Conservation (phyloP, 2,797 vertebrate species). For the Cryptoprocta ferox region DNA sequence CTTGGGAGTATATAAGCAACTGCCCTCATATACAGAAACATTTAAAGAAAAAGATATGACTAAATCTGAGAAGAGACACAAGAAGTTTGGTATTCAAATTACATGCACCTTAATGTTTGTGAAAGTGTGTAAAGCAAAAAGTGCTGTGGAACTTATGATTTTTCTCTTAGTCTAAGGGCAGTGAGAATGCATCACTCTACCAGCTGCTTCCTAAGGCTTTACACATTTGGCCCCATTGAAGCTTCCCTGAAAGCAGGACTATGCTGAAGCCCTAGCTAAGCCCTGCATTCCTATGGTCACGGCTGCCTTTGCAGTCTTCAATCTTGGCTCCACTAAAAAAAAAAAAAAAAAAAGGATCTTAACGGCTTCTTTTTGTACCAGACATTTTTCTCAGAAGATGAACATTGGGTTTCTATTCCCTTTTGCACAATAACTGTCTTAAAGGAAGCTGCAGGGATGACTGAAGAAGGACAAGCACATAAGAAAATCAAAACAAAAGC, state of each 20-base stretch:
- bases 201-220: background rate
- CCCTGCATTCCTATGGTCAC: background rate
- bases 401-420: conserved; percentile 75
- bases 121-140: background rate
- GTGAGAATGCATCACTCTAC: background rate
- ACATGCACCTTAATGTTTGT: background rate
- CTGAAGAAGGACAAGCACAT: conserved; percentile 77
- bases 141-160: background rate
- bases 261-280: background rate
- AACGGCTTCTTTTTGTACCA: conserved; percentile 55
- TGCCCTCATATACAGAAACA: background rate
- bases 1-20: background rate
- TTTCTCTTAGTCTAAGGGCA: background rate
- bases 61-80: background rate
- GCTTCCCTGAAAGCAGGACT: background rate
- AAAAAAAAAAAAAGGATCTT: conserved; percentile 30
- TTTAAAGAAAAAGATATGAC: background rate
- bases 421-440: conserved; percentile 80
- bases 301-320: background rate
- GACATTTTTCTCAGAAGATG: conserved; percentile 55
- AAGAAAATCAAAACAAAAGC: conserved; percentile 76
- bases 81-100: background rate
- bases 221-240: background rate
- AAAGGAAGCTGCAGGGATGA: conserved; percentile 55
- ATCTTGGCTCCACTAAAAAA: background rate